phyloP scores from a whole-genome alignment of 2,888 invertebrate species.

The Pristionchus entomophagus region DNA sequence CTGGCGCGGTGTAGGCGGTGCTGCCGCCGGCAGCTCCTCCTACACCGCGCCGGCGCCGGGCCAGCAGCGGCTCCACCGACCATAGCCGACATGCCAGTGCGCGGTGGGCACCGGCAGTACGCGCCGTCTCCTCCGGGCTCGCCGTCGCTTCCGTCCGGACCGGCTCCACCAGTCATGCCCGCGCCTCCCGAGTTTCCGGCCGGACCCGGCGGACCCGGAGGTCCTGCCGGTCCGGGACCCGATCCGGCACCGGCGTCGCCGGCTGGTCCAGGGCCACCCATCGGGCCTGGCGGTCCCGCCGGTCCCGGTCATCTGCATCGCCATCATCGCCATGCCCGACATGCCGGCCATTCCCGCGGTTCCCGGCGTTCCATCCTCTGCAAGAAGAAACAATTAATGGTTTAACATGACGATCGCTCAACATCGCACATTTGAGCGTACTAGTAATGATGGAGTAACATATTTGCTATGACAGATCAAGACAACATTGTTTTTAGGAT shows the following conservation, averaged over 20 bases:
- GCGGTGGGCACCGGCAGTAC: constrained; percentile 55
- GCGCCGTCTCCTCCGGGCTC: constrained; percentile 51
- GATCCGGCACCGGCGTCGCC: constrained; percentile 54
- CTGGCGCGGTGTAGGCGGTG: no score
- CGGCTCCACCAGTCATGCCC: constrained; percentile 55
- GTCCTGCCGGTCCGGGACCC: constrained; percentile 59
- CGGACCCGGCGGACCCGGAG: constrained; percentile 61
- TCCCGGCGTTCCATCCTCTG: constrained; percentile 40
- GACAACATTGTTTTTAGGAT: no score
- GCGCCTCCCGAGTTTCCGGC: constrained; percentile 59
- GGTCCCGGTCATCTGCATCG: constrained; percentile 45
- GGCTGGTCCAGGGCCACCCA: constrained; percentile 57
- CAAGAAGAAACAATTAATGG: not conserved
- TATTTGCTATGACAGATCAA: no score
- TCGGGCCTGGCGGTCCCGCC: not conserved
- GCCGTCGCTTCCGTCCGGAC: constrained; percentile 56
- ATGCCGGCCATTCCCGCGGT: constrained; percentile 36
- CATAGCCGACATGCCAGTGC: constrained; percentile 49
- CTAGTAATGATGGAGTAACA: no score
- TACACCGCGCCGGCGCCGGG: no score
- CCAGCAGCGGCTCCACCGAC: not conserved
- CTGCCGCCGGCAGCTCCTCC: no score
- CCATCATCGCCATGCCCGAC: constrained; percentile 45
- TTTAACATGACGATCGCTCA: no score
- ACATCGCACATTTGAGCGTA: no score